These are phyloP conservation scores for Rhabdomys pumilio DNA, from an alignment of 2,797 vertebrate genomes.

Conservation along the genomic window DNA sequence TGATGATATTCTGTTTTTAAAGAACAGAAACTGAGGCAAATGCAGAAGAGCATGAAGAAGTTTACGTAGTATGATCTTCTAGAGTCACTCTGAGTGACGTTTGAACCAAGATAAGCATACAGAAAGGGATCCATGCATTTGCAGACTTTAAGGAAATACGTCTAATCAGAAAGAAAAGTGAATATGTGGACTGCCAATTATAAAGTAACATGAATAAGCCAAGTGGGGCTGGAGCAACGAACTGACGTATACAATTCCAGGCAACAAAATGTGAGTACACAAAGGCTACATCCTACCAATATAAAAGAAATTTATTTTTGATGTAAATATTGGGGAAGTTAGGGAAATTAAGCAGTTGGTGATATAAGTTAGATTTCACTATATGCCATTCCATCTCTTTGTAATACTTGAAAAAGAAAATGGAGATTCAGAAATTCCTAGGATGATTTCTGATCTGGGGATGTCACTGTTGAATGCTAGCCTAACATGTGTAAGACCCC, in stretches of 20 bases:
- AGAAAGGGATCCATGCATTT: neutral
- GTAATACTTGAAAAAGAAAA: neutral
- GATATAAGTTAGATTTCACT: neutral
- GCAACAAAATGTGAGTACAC: neutral
- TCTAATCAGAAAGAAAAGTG: neutral
- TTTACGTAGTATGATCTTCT: neutral
- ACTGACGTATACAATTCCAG: neutral
- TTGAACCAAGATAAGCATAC: neutral
- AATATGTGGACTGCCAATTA: neutral
- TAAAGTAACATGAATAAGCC: too few species aligned
- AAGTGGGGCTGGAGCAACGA: neutral
- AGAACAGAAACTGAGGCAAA: neutral
- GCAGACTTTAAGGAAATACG: neutral
- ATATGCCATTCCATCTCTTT: neutral
- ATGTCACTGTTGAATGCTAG: neutral
- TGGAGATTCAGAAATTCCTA: neutral
- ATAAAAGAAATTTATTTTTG: neutral
- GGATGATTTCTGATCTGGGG: neutral
- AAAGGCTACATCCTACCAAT: neutral
- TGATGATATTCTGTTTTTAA: neutral
- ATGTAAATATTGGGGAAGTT: neutral
- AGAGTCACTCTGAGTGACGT: neutral
- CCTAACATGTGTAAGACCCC: neutral
- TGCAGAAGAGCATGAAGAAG: neutral
- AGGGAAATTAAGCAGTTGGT: neutral